Conservation (phyloP, 2,888 invertebrate species). For the Candidula unifasciata region DNA sequence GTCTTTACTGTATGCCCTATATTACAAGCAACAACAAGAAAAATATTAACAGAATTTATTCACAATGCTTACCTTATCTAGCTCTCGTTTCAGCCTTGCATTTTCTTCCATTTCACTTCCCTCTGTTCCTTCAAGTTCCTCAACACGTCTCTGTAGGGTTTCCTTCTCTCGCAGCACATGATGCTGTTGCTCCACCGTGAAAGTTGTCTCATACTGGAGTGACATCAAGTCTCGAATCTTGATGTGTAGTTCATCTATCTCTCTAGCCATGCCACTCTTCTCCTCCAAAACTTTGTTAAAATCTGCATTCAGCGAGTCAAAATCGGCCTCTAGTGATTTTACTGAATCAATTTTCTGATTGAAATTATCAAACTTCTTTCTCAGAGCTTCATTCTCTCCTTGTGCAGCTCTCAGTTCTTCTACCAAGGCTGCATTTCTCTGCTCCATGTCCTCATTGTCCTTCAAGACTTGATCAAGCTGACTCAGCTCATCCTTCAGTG, state of each 20-base stretch:
- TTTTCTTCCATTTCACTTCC: constrained; percentile 60
- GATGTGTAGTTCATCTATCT: constrained; percentile 72
- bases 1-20: too few relatives aligned
- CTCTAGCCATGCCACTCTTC: constrained; percentile 70
- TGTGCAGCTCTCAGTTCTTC: constrained; percentile 51
- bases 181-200: constrained; percentile 60
- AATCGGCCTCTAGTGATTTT: constrained; percentile 62
- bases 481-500: constrained; percentile 17
- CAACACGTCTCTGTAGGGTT: constrained; percentile 60
- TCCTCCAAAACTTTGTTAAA: constrained; percentile 69
- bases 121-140: constrained; percentile 66
- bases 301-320: constrained; percentile 66
- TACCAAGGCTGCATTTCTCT: not conserved
- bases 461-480: constrained; percentile 44
- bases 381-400: constrained; percentile 45
- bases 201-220: constrained; percentile 51
- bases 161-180: constrained; percentile 67
- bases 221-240: constrained; percentile 59
- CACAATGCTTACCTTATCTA: constrained; percentile 53
- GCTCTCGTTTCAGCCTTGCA: constrained; percentile 60
- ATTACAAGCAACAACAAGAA: too few relatives aligned
- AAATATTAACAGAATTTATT: not conserved
- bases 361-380: constrained; percentile 53
- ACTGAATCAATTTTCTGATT: constrained; percentile 56
- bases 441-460: constrained; percentile 34